Percentiles rank a stretch among this genome's conserved stretches.
These are phyloP conservation scores for Zoanthus sociatus DNA, from an alignment of 92 coral and sea anemone genomes.

Conservation along the genomic window DNA sequence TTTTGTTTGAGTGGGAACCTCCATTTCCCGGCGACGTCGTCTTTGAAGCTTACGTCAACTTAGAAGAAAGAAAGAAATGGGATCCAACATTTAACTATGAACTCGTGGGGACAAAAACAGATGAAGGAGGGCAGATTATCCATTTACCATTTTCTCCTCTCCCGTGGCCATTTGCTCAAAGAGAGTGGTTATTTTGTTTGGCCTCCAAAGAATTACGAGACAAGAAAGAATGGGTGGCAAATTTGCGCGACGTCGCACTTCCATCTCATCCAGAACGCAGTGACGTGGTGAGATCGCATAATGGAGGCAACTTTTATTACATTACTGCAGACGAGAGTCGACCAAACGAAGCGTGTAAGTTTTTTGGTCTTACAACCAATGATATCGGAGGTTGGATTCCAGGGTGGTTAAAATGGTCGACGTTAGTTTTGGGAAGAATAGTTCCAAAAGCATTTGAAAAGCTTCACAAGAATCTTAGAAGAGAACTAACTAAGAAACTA, in stretches of 20 bases:
- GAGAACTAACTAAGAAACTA: not conserved
- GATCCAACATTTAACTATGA: conserved; percentile 6
- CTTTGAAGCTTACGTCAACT: not conserved
- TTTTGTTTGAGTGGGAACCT: conserved; percentile 6
- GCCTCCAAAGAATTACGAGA: conserved; percentile 5
- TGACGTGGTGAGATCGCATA: not conserved
- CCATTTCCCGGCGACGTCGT: conserved; percentile 8
- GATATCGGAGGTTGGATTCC: not conserved
- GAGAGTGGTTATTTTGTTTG: conserved; percentile 17
- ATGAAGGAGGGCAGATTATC: too few relatives aligned
- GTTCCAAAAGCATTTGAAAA: not conserved
- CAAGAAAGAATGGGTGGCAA: not conserved
- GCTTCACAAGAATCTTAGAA: not conserved
- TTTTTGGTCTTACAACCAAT: not conserved
- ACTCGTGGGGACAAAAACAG: not conserved
- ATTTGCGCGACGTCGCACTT: conserved; percentile 11
- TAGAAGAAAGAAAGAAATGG: not conserved
- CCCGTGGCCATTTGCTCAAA: conserved; percentile 20
- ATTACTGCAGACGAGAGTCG: not conserved
- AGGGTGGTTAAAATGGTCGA: not conserved
- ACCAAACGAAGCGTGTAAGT: too few relatives aligned
- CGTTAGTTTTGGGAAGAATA: not conserved
- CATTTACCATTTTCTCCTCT: not conserved
- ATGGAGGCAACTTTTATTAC: conserved; percentile 15
- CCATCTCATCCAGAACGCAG: conserved; percentile 23